phyloP scores from a whole-genome alignment of 92 coral and sea anemone species.

The Phenganax subtilis region DNA sequence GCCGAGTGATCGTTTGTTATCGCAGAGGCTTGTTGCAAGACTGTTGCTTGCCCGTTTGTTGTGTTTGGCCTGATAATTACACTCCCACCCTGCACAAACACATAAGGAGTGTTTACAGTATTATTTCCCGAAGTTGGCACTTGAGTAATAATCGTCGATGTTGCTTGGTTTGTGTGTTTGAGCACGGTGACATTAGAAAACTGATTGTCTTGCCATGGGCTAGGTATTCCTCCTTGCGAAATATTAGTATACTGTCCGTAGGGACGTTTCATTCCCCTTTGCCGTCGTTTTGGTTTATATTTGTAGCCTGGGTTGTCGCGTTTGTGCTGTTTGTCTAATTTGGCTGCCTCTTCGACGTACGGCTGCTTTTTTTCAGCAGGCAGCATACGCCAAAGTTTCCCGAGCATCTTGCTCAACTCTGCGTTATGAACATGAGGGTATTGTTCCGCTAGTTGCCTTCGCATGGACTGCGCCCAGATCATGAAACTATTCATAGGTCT shows the following conservation, averaged over 20 bases:
- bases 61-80: constrained; percentile 34
- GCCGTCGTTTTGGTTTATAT: constrained; percentile 89
- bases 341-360: constrained; percentile 98
- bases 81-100: constrained; percentile 39
- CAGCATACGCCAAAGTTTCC: constrained; percentile 97
- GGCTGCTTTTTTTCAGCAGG: constrained; percentile 98
- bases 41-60: neutral
- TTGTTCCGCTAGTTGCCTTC: constrained; percentile 94
- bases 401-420: constrained; percentile 98
- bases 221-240: constrained; percentile 29
- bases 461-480: constrained; percentile 99
- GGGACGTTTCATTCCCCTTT: constrained; percentile 84
- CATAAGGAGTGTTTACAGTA: constrained; percentile 25
- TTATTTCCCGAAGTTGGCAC: constrained; percentile 37
- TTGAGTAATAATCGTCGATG: constrained; percentile 33
- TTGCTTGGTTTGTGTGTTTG: constrained; percentile 34
- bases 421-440: constrained; percentile 99
- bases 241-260: constrained; percentile 63
- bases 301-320: constrained; percentile 96
- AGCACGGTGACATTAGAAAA: constrained; percentile 36
- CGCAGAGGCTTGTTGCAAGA: neutral
- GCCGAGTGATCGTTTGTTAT: constrained; percentile 1
- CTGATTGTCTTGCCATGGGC: constrained; percentile 40
- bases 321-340: constrained; percentile 93
- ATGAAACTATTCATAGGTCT: constrained; percentile 99